Evolutionary conservation across 2,797 vertebrate species (phyloP), one percentile per base, ranked within the genome.

Genomic region (Pagetopsis macropterus): DNA sequence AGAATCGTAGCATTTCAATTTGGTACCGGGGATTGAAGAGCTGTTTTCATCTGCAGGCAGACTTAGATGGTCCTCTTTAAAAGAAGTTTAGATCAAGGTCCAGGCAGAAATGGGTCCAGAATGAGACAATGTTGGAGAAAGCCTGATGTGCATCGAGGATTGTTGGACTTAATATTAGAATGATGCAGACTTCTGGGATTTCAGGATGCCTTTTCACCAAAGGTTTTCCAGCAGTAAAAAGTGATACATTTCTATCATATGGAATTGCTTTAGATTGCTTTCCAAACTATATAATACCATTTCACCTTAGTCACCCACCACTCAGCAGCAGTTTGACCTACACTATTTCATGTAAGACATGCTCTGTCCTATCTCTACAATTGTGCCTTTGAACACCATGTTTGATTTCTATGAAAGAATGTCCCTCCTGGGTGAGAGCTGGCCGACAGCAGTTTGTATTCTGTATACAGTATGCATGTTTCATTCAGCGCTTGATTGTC

Each of bases 1-100:
- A 43, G 78, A 79, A 81, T 89, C 79, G 72, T 83, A 84, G 81
- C 55, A 9, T 84, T 91, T 89, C 84, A 80, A 86, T 90, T 88
- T 77, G 61, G 75, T 78, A 48, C 63, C 2, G 27, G 56, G 67
- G 78, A 89, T 85, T 87, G 83, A 86, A 90, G 84, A 80, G 8
- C 3, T 65, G 19, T 56, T 83, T 87, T 83, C 68, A 86, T 87
- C 76, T 75, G 63, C 72, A 62, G 61, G 70, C 64, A 61, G 68
- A 57, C 54, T 76, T 37, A 65, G 79, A 82, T 70, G 61, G 72
- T 78, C 63, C 40, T 83, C 75, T 76, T 69, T 5, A 46, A 58
- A 59, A 71, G 70, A 73, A 85, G 66, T 75, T 74, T 76, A 80
- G 82, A 84, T 80, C 59, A 66, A 74, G 16, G 66, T 75, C 51